Evolutionary conservation across 2,797 vertebrate genomes (phyloP).

Genomic region (Megalops cyprinoides): DNA sequence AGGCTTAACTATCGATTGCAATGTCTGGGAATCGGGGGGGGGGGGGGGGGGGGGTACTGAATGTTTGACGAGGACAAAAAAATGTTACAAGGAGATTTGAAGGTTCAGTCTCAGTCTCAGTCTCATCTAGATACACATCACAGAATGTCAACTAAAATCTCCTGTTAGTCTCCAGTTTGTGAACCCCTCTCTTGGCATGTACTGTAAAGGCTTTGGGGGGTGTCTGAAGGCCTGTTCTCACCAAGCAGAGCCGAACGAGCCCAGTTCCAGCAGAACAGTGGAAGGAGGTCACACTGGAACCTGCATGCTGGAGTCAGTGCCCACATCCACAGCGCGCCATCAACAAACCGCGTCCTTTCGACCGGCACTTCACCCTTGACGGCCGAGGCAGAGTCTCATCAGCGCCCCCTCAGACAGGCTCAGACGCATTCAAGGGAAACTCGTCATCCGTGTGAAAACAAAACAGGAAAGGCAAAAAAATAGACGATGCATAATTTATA

Average conservation of each 20-base stretch:
- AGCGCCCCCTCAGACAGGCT: conserved; percentile 1
- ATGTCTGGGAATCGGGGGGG: too few relatives aligned
- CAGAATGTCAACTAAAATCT: not conserved
- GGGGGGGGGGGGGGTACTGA: not conserved
- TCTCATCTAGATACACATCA: not conserved
- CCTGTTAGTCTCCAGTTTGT: not conserved
- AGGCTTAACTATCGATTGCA: too few relatives aligned
- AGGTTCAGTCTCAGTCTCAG: not conserved
- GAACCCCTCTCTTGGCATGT: not conserved
- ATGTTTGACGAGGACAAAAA: not conserved
- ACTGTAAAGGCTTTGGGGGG: not conserved
- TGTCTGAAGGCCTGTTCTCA: not conserved
- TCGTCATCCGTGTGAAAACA: conserved; percentile 20
- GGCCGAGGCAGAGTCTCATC: conserved; percentile 14
- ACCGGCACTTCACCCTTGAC: not conserved
- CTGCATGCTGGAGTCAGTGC: too few relatives aligned
- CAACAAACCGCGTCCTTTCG: not conserved
- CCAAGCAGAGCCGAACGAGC: not conserved
- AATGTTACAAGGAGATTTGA: not conserved
- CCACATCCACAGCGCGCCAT: too few relatives aligned
- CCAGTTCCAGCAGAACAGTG: not conserved
- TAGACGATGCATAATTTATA: conserved; percentile 23
- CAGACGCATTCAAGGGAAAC: conserved; percentile 25
- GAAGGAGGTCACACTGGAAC: too few relatives aligned
- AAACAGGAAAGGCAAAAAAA: conserved; percentile 11